Evolutionary conservation across 1,140 invertebrate genomes (phyloP), one percentile per base, ranked within the genome.

Genomic region (Hylyphantes graminicola): DNA sequence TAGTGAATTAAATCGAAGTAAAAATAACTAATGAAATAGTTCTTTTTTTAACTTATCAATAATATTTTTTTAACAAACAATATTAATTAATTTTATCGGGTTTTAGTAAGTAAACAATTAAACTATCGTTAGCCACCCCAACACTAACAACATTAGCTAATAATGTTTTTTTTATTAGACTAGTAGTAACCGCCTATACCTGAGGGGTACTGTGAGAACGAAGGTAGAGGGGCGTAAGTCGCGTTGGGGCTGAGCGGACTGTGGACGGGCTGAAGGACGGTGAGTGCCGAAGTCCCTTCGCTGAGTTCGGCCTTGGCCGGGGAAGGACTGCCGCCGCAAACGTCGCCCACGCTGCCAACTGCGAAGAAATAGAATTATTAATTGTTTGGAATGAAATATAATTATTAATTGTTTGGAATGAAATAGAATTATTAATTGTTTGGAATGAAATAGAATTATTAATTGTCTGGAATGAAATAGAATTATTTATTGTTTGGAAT

Each of bases 301-400:
- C 87, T 88, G 19, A 89, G 87, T 83, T 87, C 87, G 53, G 87
- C 87, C 81, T 88, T 89, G 61, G 86, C 84, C 15, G 88, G 88
- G 17, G 88, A 88, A n/a, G 87, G 87, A 68, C 88, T 88, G 59
- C 90, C 89, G 57, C 90, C 89, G 53, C 89, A 88, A 86, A 92
- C 90, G 90, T 93, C 91, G 87, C 92, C 88, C 86, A 92, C 91
- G 88, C 93, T 88, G 88, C 92, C 90, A 88, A 79, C 77, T 77
- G 50, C 5, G 67, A 79, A 48, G 19, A 50, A 54, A 70, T 53
- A 70, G 17, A 70, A 19, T 17, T 63, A 63, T 17, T 19, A 17
- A n/a, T 4, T 9, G 19, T 15, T 63, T 63, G 12, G 12, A 63
- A n/a, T 7, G 7, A 13, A 63, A 13, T 7, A 7, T n/a, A 9